Evolutionary conservation across 2,797 vertebrate genomes (phyloP).

Genomic region (Acipenser ruthenus): DNA sequence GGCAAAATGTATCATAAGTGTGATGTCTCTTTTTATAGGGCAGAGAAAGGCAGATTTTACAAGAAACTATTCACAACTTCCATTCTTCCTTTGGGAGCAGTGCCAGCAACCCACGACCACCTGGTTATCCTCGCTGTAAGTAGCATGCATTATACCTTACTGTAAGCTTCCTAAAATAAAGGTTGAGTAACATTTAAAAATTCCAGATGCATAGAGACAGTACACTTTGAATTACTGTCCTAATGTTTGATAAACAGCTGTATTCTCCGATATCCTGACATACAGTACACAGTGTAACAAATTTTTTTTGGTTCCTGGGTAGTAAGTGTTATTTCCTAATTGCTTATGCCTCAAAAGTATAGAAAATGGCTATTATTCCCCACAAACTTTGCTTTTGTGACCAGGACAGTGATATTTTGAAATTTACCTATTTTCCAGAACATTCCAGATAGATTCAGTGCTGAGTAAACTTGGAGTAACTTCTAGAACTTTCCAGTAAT

Average conservation of each 20-base stretch:
- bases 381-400: too few relatives aligned
- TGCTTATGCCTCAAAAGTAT: too few relatives aligned
- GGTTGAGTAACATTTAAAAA: background rate
- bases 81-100: slow-evolving; percentile 97
- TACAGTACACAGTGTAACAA: too few relatives aligned
- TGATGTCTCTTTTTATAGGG: slow-evolving; percentile 59
- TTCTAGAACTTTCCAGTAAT: too few relatives aligned
- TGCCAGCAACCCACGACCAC: slow-evolving; percentile 81
- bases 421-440: too few relatives aligned
- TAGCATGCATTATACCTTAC: slow-evolving; percentile 23
- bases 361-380: too few relatives aligned
- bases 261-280: slow-evolving; percentile 3
- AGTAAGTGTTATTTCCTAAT: too few relatives aligned
- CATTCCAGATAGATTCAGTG: too few relatives aligned
- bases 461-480: too few relatives aligned
- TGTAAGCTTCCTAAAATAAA: background rate
- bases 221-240: background rate
- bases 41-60: slow-evolving; percentile 89
- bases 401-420: too few relatives aligned
- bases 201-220: background rate
- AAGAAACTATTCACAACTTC: slow-evolving; percentile 97
- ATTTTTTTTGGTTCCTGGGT: too few relatives aligned
- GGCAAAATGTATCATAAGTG: too few relatives aligned
- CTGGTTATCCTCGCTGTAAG: slow-evolving; percentile 73
- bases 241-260: background rate